These are phyloP conservation scores for Periophthalmus modestus DNA, from an alignment of 2,113 vertebrate species.

Conservation along the genomic window DNA sequence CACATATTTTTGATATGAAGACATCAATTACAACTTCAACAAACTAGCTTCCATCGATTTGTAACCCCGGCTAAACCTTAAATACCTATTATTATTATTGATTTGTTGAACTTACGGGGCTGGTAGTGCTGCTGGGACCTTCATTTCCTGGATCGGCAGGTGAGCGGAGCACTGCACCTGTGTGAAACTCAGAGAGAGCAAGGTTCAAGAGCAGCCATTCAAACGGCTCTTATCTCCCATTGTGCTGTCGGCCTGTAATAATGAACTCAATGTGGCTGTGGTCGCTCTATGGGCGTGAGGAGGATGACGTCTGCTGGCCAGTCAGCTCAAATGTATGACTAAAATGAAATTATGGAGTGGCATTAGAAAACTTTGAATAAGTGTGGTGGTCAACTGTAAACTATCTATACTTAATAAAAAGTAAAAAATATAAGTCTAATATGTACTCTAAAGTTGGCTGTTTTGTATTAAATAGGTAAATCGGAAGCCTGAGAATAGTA, in stretches of 20 bases:
- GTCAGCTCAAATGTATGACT: background rate
- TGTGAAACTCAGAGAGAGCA: conserved; percentile 42
- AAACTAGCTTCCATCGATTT: background rate
- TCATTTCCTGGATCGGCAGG: conserved; percentile 60
- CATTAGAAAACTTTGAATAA: background rate
- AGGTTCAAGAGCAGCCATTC: conserved; percentile 45
- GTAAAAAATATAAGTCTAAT: too few species aligned
- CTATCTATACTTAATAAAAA: too few species aligned
- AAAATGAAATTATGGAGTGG: too few species aligned
- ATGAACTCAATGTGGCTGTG: background rate
- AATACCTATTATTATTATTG: conserved; percentile 2
- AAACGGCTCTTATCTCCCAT: conserved; percentile 36
- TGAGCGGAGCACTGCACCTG: conserved; percentile 42
- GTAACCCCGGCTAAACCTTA: background rate
- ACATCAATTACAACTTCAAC: background rate
- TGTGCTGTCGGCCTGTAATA: background rate
- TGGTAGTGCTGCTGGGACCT: conserved; percentile 9
- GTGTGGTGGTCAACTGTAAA: background rate
- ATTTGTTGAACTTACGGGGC: conserved; percentile 47
- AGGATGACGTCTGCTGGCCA: background rate
- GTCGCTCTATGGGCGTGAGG: conserved; percentile 4
- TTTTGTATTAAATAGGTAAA: too few species aligned
- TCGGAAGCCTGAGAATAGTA: too few species aligned
- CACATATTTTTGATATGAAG: background rate
- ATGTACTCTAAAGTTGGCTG: too few species aligned